phyloP scores from a whole-genome alignment of 30 jellyfish, hydroid and myxozoan species.

The Catostylus mosaicus region DNA sequence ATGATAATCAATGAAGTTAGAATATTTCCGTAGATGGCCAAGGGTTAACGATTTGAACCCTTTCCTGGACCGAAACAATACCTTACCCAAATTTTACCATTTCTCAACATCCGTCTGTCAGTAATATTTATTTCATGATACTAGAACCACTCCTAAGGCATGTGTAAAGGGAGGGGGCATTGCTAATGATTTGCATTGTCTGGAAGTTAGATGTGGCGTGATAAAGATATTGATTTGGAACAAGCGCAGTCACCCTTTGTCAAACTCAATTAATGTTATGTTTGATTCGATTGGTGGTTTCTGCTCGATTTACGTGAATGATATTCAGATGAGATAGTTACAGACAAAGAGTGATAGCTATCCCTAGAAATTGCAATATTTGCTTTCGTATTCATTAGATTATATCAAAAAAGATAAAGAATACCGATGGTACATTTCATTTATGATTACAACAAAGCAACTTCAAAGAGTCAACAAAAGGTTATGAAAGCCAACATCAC shows the following conservation, averaged over 20 bases:
- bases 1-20: no score
- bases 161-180: no score
- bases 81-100: no score
- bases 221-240: no score
- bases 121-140: no score
- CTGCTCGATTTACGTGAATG: neutral
- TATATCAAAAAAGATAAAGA: neutral
- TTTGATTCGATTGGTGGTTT: no score
- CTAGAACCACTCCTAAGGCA: no score
- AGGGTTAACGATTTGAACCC: no score
- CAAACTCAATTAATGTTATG: neutral
- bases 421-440: neutral
- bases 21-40: no score
- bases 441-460: neutral
- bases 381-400: neutral
- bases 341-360: neutral
- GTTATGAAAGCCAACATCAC: slow-evolving; percentile 1
- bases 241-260: neutral
- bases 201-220: neutral
- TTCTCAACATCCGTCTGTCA: no score
- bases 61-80: no score
- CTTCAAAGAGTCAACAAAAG: neutral
- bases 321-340: neutral
- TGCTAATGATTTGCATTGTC: slow-evolving; percentile 1
- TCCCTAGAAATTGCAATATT: neutral